phyloP scores from a whole-genome alignment of 2,113 vertebrate genomes.

The Anguilla japonica region DNA sequence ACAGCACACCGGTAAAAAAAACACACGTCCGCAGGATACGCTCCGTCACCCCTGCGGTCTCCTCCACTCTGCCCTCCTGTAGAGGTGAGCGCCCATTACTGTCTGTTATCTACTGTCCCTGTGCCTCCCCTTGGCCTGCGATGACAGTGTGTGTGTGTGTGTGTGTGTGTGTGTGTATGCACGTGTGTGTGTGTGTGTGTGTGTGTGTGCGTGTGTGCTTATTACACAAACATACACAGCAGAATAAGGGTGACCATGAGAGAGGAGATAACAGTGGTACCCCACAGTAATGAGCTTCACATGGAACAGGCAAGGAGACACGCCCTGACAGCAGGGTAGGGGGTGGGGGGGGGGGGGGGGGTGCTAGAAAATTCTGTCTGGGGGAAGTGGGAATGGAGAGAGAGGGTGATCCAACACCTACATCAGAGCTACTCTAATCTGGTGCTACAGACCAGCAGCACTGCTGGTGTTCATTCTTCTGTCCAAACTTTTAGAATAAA shows the following conservation, averaged over 20 bases:
- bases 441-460: too few species aligned
- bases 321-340: neutral
- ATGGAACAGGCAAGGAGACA: neutral
- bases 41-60: conserved; percentile 38
- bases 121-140: neutral
- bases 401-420: neutral
- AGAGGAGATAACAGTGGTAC: conserved; percentile 24
- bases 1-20: conserved; percentile 39
- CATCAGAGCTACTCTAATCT: too few species aligned
- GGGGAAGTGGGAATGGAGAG: neutral
- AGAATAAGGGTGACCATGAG: neutral
- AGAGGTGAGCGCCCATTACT: conserved; percentile 43
- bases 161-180: neutral
- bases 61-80: conserved; percentile 36
- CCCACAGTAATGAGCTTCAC: conserved; percentile 21
- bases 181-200: neutral
- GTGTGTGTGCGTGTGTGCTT: neutral
- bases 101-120: conserved; percentile 46
- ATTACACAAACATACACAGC: conserved; percentile 14
- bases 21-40: conserved; percentile 25
- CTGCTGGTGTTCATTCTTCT: too few species aligned
- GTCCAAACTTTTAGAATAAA: too few species aligned
- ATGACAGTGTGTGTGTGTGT: neutral
- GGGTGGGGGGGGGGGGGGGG: neutral
- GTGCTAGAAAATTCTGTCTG: neutral